Evolutionary conservation across 2,888 invertebrate species (phyloP), one percentile per base, ranked within the genome.

Genomic region (Cantharis nigra): DNA sequence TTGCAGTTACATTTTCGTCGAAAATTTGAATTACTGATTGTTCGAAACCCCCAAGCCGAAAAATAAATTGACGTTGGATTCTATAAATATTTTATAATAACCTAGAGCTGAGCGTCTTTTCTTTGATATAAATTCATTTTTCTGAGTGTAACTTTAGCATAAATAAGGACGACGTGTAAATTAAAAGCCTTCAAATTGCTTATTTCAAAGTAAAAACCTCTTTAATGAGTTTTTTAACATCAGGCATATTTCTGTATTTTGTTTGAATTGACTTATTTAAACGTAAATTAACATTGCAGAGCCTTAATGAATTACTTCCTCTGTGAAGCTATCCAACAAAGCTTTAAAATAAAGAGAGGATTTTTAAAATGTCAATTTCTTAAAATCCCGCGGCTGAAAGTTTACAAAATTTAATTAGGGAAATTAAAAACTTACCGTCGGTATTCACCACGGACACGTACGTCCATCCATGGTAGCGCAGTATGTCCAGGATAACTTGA

Each of bases 361-460:
- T 49, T 49, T 49, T 49, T 49, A n/a, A 49, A 49, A 49, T 49
- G n/a, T n/a, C 33, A 13, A 33, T 11, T 33, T 33, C 33, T 33
- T 33, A 33, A 30, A 33, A 33, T 33, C 33, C 3, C 33, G 3
- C 5, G n/a, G n/a, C n/a, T n/a, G n/a, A n/a, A 49, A 49, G 49
- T 49, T n/a, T 3, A 49, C 5, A 49, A 49, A 49, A 49, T n/a
- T n/a, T n/a, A 49, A n/a, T 49, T 49, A 49, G 11, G n/a, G 5
- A 49, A 49, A 49, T 49, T 5, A 49, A 49, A 49, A 65, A 86
- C 91, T 90, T 86, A 94, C 94, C 95, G 85, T 94, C 93, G 2
- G 94, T 94, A 86, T 94, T 93, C 69, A 94, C 92, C 16, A 93
- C 93, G 65, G 94, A 94, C 63, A 95, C 93, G 87, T 95, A 95